Percentiles rank a stretch among this genome's conserved stretches.
Conservation (phyloP, 1,140 invertebrate genomes). For the Bombus picipes region DNA sequence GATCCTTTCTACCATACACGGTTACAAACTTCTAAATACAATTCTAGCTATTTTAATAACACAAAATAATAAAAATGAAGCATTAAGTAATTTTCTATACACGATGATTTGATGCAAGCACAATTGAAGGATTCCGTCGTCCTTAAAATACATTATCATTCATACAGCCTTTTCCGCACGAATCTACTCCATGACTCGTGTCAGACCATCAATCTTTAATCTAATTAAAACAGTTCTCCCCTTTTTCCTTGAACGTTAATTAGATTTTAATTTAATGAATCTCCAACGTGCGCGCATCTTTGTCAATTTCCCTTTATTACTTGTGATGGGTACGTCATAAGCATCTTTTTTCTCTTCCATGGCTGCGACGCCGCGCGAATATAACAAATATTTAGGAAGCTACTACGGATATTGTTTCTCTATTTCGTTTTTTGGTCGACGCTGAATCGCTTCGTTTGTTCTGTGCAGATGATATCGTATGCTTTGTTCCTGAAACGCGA, state of each 20-base stretch:
- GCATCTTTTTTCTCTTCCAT: background rate
- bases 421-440: background rate
- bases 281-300: background rate
- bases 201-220: constrained; percentile 35
- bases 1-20: too few relatives aligned
- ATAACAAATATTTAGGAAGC: constrained; percentile 14
- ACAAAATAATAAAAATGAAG: background rate
- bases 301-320: constrained; percentile 36
- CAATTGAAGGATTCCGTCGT: background rate
- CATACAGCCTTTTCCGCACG: background rate
- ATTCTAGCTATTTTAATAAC: too few relatives aligned
- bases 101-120: background rate
- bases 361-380: too few relatives aligned
- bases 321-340: background rate
- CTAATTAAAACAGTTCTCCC: constrained; percentile 25
- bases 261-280: constrained; percentile 49
- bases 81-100: background rate
- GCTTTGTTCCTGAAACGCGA: background rate
- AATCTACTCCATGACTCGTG: background rate
- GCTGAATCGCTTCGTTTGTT: background rate
- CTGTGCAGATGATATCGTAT: background rate
- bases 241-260: constrained; percentile 35
- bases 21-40: too few relatives aligned
- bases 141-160: background rate
- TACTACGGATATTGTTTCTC: too few relatives aligned